Evolutionary conservation across 1,140 invertebrate genomes (phyloP).

Genomic region (Saxidomus purpurata): DNA sequence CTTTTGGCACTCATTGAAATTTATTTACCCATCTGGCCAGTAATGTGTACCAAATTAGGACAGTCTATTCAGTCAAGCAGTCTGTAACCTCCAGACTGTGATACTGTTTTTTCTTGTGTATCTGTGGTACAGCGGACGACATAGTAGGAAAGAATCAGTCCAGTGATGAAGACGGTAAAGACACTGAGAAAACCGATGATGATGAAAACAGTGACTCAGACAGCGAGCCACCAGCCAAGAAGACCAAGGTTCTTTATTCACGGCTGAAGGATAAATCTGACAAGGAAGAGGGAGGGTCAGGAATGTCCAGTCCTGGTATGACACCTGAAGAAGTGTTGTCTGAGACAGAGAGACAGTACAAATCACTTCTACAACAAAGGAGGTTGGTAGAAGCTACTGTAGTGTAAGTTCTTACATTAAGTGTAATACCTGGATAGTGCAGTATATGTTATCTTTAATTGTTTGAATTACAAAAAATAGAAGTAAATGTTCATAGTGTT

Average conservation of each 20-base stretch:
- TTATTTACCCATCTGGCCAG: too few relatives aligned
- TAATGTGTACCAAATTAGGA: too few relatives aligned
- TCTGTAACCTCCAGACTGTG: too few relatives aligned
- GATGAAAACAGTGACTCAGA: background rate
- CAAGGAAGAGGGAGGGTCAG: slow-evolving; percentile 6
- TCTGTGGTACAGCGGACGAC: slow-evolving; percentile 41
- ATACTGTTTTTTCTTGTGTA: background rate
- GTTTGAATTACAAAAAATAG: too few relatives aligned
- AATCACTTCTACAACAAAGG: background rate
- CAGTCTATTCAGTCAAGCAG: too few relatives aligned
- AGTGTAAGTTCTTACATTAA: too few relatives aligned
- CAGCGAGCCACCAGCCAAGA: slow-evolving; percentile 17
- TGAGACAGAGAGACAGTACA: slow-evolving; percentile 26
- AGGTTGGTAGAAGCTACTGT: too few relatives aligned
- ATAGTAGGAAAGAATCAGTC: slow-evolving; percentile 61
- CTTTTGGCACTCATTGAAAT: too few relatives aligned
- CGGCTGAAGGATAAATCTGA: background rate
- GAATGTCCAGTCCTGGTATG: slow-evolving; percentile 37
- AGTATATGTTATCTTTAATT: too few relatives aligned
- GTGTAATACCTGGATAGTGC: too few relatives aligned
- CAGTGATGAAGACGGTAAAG: slow-evolving; percentile 45
- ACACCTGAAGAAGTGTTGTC: slow-evolving; percentile 27
- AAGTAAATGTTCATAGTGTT: too few relatives aligned
- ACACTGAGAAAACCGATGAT: background rate
- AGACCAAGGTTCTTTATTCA: background rate